Evolutionary conservation across 2,797 vertebrate genomes (phyloP).

Genomic region (Pempheris klunzingeri): DNA sequence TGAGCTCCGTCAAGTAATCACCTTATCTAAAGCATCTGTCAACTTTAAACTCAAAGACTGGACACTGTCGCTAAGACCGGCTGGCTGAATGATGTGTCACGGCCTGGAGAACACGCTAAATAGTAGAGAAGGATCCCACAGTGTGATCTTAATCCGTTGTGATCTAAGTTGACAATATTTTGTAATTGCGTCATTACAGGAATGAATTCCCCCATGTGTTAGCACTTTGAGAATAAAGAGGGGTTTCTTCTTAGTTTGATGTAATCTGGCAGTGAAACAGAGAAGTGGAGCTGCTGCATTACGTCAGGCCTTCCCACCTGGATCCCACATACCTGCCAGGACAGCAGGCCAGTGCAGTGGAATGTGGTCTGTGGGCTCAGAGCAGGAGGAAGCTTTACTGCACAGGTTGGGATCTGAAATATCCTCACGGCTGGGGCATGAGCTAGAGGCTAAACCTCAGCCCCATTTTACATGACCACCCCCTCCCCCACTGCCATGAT

Average conservation of each 20-base stretch:
- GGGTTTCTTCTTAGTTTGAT: conserved; percentile 27
- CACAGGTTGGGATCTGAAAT: conserved; percentile 72
- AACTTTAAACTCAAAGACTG: conserved; percentile 50
- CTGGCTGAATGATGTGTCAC: conserved; percentile 41
- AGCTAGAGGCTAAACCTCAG: conserved; percentile 69
- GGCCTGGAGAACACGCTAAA: conserved; percentile 14
- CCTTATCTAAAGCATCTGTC: conserved; percentile 70
- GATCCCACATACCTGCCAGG: conserved; percentile 68
- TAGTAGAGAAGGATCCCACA: not conserved
- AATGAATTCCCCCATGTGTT: conserved; percentile 4
- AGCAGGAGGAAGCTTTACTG: conserved; percentile 52
- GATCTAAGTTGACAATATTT: not conserved
- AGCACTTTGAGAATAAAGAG: conserved; percentile 22
- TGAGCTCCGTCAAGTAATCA: conserved; percentile 65
- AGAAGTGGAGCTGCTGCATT: conserved; percentile 51
- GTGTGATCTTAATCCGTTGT: conserved; percentile 2
- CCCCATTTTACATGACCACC: conserved; percentile 65
- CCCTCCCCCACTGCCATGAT: conserved; percentile 71
- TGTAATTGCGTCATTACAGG: not conserved
- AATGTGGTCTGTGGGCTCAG: conserved; percentile 52
- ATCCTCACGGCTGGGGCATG: conserved; percentile 51
- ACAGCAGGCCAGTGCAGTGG: conserved; percentile 45
- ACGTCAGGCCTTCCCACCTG: conserved; percentile 49
- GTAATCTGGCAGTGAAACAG: conserved; percentile 31
- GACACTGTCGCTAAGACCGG: conserved; percentile 33